Evolutionary conservation across 92 coral and sea anemone species (phyloP).

Genomic region (Palythoa caribaeorum): DNA sequence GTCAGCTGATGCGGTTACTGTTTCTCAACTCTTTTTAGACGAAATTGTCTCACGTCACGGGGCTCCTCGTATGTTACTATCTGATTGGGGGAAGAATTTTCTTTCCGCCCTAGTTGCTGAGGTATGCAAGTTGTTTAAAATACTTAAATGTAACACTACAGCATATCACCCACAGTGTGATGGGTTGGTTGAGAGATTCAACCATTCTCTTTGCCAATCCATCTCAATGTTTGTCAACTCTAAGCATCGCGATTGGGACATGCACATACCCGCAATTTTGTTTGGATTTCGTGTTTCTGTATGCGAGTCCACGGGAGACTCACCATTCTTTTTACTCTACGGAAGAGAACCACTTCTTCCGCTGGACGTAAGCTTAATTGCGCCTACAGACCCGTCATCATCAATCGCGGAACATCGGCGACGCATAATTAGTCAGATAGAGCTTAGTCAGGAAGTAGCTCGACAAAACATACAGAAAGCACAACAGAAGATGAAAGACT

Average conservation of each 20-base stretch:
- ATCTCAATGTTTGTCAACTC: constrained; percentile 55
- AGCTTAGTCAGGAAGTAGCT: constrained; percentile 41
- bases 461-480: constrained; percentile 53
- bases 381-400: constrained; percentile 53
- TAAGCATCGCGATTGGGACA: constrained; percentile 71
- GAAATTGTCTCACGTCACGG: constrained; percentile 64
- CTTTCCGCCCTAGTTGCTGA: constrained; percentile 24
- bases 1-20: too few relatives aligned
- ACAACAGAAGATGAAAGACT: constrained; percentile 61
- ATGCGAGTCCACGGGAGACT: constrained; percentile 51
- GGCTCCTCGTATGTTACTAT: constrained; percentile 51
- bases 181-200: constrained; percentile 58
- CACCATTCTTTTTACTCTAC: constrained; percentile 62
- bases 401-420: constrained; percentile 48
- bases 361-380: constrained; percentile 46
- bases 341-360: constrained; percentile 69
- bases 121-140: constrained; percentile 42
- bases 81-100: constrained; percentile 60
- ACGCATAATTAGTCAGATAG: constrained; percentile 45
- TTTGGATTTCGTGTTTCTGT: constrained; percentile 67
- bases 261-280: constrained; percentile 51
- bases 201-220: constrained; percentile 49
- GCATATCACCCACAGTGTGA: constrained; percentile 64
- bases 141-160: constrained; percentile 38
- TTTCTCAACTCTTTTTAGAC: too few relatives aligned